phyloP scores from a whole-genome alignment of 2,113 vertebrate genomes.

The Serinus canaria region DNA sequence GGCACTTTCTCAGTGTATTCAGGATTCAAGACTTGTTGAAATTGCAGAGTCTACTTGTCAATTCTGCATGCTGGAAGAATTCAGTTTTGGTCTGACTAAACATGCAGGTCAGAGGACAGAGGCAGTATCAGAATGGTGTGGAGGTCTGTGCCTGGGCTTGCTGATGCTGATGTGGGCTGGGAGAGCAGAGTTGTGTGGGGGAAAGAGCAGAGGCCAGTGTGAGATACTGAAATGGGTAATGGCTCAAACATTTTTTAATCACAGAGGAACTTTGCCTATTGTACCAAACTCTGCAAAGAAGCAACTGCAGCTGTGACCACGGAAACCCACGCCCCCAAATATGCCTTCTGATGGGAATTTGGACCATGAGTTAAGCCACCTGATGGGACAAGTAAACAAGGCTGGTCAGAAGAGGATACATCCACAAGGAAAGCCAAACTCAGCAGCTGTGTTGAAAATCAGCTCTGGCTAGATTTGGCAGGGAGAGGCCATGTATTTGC shows the following conservation, averaged over 20 bases:
- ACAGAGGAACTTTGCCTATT: background rate
- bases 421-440: background rate
- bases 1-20: background rate
- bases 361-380: background rate
- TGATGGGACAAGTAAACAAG: background rate
- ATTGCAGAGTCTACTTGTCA: background rate
- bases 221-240: background rate
- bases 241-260: background rate
- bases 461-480: background rate
- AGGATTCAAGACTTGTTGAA: background rate
- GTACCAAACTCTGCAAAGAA: background rate
- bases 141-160: background rate
- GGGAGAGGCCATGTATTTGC: background rate
- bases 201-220: background rate
- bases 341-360: background rate
- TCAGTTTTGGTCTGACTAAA: background rate
- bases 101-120: background rate
- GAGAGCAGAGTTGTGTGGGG: background rate
- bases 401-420: background rate
- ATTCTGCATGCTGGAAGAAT: background rate
- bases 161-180: background rate
- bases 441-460: background rate
- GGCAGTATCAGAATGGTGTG: background rate
- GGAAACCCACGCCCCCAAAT: background rate
- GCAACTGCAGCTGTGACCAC: background rate